These are phyloP conservation scores for Virgularia gustaviana DNA, from an alignment of 92 coral and sea anemone genomes.

Conservation along the genomic window DNA sequence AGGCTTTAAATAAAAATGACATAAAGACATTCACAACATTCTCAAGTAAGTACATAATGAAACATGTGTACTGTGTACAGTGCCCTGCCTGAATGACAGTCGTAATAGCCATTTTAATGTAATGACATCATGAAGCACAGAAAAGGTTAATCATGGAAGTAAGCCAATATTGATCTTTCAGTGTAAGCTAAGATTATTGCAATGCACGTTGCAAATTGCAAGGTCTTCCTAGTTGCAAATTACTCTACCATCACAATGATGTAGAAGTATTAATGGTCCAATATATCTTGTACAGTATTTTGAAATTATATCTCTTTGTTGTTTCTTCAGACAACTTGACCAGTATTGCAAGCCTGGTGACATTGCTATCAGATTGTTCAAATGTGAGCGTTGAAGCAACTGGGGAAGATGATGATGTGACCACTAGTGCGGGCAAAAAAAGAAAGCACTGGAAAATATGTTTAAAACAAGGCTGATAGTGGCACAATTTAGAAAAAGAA, in stretches of 20 bases:
- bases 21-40: slow-evolving; percentile 1
- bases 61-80: neutral
- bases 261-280: too few species aligned
- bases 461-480: neutral
- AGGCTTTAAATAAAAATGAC: slow-evolving; percentile 10
- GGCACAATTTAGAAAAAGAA: too few species aligned
- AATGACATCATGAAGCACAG: too few species aligned
- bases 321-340: slow-evolving; percentile 5
- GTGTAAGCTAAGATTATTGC: too few species aligned
- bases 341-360: slow-evolving; percentile 51
- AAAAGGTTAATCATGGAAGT: too few species aligned
- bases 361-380: slow-evolving; percentile 50
- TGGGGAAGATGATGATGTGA: slow-evolving; percentile 97
- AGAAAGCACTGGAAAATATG: slow-evolving; percentile 75
- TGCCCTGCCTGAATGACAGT: too few species aligned
- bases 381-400: slow-evolving; percentile 60
- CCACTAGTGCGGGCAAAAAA: slow-evolving; percentile 81
- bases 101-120: too few species aligned
- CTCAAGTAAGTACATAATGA: neutral
- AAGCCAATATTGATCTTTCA: too few species aligned
- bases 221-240: too few species aligned
- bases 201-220: too few species aligned
- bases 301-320: neutral
- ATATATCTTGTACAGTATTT: too few species aligned
- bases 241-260: too few species aligned